Base-by-base conservation (phyloP, 1,140 invertebrate genomes). In the Apis mellifera region DNA sequence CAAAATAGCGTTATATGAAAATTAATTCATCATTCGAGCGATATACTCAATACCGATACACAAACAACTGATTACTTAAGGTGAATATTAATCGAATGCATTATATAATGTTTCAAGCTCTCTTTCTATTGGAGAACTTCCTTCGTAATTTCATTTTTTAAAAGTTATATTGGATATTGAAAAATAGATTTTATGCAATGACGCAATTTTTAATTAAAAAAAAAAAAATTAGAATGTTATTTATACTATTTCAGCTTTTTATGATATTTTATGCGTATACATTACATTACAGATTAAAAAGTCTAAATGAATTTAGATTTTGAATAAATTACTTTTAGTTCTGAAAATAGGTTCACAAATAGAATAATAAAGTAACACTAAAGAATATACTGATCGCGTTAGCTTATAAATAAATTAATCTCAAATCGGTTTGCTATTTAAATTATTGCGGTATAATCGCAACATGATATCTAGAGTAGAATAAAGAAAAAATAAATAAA, bases 381-480 rank as follows among this genome's bases (percentile, higher is more conserved):
- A 55, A n/a, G 19, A 75, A 65, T 50, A 52, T 42, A 72, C n/a
- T 59, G 70, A 68, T 57, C 69, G 26, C 71, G 42, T 71, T 65
- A 86, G 71, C 64, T 73, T 62, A 48, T 64, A n/a, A 55, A 78
- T 78, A 55, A 76, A 71, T 73, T n/a, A 62, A 83, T 52, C 75
- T 69, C 32, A 42, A 66, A 78, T 68, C 72, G 59, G 50, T 78
- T 72, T 52, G 50, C 69, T 64, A 15, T 65, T 73, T 65, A 54
- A 59, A 77, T 65, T 32, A 55, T 85, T 26, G 73, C 70, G 83
- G 54, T 64, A 77, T 86, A 86, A 82, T 79, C 64, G 86, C 81
- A 60, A 60, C 74, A 81, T 71, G 74, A 79, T 65, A 87, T 65
- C 59, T 88, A 87, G 83, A 72, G 74, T 85, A 88, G 83, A 82